These are phyloP conservation scores for Siphlonurus alternatus DNA, from an alignment of 2,888 invertebrate species.

Conservation along the genomic window DNA sequence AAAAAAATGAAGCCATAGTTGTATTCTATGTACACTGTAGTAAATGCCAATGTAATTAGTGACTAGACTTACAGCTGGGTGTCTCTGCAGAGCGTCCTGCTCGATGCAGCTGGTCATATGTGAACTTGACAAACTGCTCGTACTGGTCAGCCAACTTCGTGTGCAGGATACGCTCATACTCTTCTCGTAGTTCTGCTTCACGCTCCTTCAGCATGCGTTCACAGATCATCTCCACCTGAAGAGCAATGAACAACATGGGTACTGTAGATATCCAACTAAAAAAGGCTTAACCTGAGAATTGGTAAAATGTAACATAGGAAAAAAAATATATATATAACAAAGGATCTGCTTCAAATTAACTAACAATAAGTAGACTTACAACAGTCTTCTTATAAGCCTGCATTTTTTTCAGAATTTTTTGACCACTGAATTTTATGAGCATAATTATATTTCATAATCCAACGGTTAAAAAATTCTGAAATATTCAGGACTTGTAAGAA, in stretches of 20 bases:
- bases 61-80: conserved; percentile 19
- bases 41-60: no score
- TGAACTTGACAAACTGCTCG: conserved; percentile 96
- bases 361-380: no score
- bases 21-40: no score
- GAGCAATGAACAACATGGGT: conserved; percentile 5
- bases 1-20: no score
- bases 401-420: no score
- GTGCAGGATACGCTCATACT: conserved; percentile 86
- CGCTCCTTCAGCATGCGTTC: conserved; percentile 93
- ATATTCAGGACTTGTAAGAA: no score
- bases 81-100: conserved; percentile 32
- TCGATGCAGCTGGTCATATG: conserved; percentile 89
- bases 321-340: conserved; percentile 7
- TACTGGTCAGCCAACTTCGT: conserved; percentile 95
- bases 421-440: no score
- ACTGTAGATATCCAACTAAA: conserved; percentile 16
- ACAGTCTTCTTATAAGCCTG: no score
- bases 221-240: conserved; percentile 86
- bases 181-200: conserved; percentile 81
- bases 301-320: no score
- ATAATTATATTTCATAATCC: no score
- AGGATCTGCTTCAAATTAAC: conserved; percentile 4
- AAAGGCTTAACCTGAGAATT: no score
- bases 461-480: no score